Base-by-base conservation (phyloP, 1,140 invertebrate genomes). In the Hormaphis cornu region DNA sequence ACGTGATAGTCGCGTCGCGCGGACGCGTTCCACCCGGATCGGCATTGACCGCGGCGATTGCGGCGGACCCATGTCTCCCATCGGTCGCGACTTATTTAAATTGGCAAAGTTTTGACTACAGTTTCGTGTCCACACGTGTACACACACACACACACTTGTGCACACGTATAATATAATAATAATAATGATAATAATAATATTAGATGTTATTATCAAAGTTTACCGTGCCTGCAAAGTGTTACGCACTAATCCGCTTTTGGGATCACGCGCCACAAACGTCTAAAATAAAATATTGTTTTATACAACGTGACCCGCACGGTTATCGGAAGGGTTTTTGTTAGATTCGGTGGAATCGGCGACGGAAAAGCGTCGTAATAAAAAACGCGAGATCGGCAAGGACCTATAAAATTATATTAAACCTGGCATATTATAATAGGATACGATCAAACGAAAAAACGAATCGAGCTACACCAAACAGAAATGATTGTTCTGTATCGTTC, bases 131-230 rank as follows among this genome's bases (percentile, higher is more conserved):
- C 16, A 3, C 8, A 14, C 7, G 5, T n/a, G 5, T 16, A 3
- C n/a, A 14, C 24, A 24, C 12, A 24, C 4, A 1, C 24, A 22
- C 24, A 4, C 24, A 8, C 30, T 8, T 16, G 14, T 8, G 22
- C 6, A 44, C 18, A 22, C 3, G 4, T 53, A 30, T 53, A 30
- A 33, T 54, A 35, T 56, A 22, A 35, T 35, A 20, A n/a, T n/a
- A n/a, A n/a, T n/a, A n/a, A n/a, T n/a, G n/a, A n/a, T n/a, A n/a
- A n/a, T n/a, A n/a, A 8, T 8, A 37, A n/a, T 46, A n/a, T 46
- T 46, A 28, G 58, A 18, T 44, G 20, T 66, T 66, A 66, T 50
- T 66, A 66, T 48, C 14, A 66, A 66, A 66, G 61, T 66, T 66
- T 42, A 46, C 61, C 26, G 22, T 20, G 24, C 7, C 33, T 35